A percentile compares a stretch with the other conserved stretches of the same genome.
Evolutionary conservation across 1,140 invertebrate genomes (phyloP).

Genomic region (Saccostrea cuccullata): DNA sequence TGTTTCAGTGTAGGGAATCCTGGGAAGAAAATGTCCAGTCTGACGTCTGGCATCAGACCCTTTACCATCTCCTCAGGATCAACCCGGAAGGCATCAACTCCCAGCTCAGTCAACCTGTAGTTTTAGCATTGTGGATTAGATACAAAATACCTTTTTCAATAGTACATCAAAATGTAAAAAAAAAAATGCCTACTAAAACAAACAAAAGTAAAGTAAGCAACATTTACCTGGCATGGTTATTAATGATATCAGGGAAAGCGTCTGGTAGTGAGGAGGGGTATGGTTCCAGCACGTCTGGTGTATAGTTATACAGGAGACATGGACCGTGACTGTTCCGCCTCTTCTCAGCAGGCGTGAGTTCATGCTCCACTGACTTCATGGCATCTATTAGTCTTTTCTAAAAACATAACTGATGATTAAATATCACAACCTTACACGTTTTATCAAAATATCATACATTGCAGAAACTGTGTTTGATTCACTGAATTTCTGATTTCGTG

Average conservation of each 20-base stretch:
- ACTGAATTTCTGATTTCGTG: no score
- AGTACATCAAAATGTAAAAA: background rate
- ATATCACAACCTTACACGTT: no score
- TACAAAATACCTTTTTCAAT: no score
- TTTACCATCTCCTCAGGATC: conserved; percentile 83
- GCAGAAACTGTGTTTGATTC: no score
- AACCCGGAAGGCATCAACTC: conserved; percentile 72
- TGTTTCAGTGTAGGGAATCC: conserved; percentile 95
- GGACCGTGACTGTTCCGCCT: conserved; percentile 90
- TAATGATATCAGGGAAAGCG: conserved; percentile 84
- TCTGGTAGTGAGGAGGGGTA: conserved; percentile 80
- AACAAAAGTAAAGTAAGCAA: background rate
- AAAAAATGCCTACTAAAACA: background rate
- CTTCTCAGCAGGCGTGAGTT: conserved; percentile 86
- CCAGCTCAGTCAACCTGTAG: conserved; percentile 38
- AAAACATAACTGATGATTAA: no score
- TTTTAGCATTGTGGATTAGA: background rate
- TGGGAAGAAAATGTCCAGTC: conserved; percentile 87
- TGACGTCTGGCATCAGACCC: conserved; percentile 86
- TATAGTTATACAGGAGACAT: conserved; percentile 88
- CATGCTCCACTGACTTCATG: conserved; percentile 85
- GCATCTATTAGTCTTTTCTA: conserved; percentile 84
- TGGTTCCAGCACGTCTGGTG: conserved; percentile 81
- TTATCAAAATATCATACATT: no score
- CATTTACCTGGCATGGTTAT: conserved; percentile 81